A percentile compares a stretch with the other conserved stretches of the same genome.
These are phyloP conservation scores for Pimephales promelas DNA, from an alignment of 2,113 vertebrate species.

Conservation along the genomic window DNA sequence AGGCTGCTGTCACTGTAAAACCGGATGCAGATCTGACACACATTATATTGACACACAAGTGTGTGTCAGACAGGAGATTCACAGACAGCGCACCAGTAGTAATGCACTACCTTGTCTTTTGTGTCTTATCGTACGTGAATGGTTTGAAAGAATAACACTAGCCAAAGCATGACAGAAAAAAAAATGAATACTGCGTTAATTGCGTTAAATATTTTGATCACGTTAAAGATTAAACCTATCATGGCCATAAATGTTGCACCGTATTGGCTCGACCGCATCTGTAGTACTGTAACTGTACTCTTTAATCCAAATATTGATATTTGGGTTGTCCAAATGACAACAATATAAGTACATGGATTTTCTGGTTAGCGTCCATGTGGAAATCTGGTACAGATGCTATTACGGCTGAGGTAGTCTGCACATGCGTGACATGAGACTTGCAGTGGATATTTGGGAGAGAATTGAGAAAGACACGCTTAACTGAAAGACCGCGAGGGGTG, in stretches of 20 bases:
- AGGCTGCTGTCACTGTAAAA: too few relatives aligned
- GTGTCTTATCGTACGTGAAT: too few relatives aligned
- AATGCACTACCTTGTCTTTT: too few relatives aligned
- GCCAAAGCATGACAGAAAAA: too few relatives aligned
- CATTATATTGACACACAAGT: too few relatives aligned
- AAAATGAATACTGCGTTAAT: too few relatives aligned
- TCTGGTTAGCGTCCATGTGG: background rate
- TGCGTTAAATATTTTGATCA: too few relatives aligned
- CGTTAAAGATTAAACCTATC: background rate
- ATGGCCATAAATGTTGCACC: background rate
- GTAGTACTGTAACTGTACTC: background rate
- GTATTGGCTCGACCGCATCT: too few relatives aligned
- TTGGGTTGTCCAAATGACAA: background rate
- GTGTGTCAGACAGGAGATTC: too few relatives aligned
- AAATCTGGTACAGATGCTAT: constrained; percentile 23
- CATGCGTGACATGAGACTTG: constrained; percentile 34
- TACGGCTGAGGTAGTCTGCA: background rate
- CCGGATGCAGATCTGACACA: too few relatives aligned
- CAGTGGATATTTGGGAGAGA: constrained; percentile 38
- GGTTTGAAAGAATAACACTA: too few relatives aligned
- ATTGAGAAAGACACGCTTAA: constrained; percentile 30
- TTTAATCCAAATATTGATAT: background rate
- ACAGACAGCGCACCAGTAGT: too few relatives aligned
- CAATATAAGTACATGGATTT: constrained; percentile 13
- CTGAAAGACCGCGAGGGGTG: constrained; percentile 11